phyloP scores from a whole-genome alignment of 1,140 invertebrate species.

The Nebria ingens region DNA sequence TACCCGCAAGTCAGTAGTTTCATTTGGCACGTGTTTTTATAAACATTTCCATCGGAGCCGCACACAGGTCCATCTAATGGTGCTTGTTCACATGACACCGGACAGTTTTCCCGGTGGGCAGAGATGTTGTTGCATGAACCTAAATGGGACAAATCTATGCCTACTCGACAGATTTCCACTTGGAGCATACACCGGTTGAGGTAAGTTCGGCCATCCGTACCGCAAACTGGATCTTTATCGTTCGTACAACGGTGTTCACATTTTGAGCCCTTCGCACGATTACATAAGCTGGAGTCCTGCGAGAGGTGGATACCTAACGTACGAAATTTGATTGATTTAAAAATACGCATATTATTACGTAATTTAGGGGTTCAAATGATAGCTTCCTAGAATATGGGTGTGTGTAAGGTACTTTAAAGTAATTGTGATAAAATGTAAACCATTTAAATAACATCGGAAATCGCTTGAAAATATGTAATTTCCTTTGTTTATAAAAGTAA shows the following conservation, averaged over 20 bases:
- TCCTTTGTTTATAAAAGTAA: too few relatives aligned
- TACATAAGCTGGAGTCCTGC: constrained; percentile 41
- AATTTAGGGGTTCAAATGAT: too few relatives aligned
- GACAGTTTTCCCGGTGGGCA: constrained; percentile 77
- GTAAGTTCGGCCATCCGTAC: constrained; percentile 80
- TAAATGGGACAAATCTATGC: constrained; percentile 59
- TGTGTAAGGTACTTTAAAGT: too few relatives aligned
- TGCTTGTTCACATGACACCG: constrained; percentile 70
- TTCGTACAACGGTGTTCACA: constrained; percentile 66
- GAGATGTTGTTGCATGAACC: constrained; percentile 82
- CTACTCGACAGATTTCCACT: constrained; percentile 66
- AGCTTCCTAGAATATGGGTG: too few relatives aligned
- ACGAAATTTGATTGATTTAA: too few relatives aligned
- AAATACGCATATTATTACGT: too few relatives aligned
- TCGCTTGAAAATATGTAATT: too few relatives aligned
- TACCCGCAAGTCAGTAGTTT: constrained; percentile 80
- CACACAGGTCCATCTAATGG: constrained; percentile 82
- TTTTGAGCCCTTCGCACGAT: constrained; percentile 59
- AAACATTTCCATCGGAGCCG: constrained; percentile 85
- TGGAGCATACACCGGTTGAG: constrained; percentile 83
- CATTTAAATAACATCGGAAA: too few relatives aligned
- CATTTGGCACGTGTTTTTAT: constrained; percentile 89
- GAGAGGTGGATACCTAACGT: constrained; percentile 26
- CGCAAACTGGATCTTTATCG: constrained; percentile 81
- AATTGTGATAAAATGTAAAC: too few relatives aligned